Percentiles rank a stretch among this genome's conserved stretches.
phyloP scores from a whole-genome alignment of 2,888 invertebrate species.

The Epinotia brunnichana region DNA sequence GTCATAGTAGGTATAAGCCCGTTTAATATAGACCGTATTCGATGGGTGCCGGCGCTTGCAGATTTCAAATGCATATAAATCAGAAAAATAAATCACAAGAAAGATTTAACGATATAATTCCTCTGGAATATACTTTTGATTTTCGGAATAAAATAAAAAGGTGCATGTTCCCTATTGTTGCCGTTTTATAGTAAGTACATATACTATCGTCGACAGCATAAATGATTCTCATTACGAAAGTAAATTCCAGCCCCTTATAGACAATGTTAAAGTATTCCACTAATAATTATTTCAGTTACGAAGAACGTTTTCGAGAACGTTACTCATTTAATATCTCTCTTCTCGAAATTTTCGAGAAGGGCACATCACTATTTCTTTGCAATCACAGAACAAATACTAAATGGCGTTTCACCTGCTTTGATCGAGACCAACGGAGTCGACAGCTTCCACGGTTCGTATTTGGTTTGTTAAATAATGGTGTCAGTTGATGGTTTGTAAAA shows the following conservation, averaged over 20 bases:
- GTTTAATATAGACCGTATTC: no score
- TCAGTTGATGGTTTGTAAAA: constrained; percentile 35
- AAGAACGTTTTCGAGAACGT: constrained; percentile 42
- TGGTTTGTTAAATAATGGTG: constrained; percentile 45
- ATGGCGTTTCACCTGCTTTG: constrained; percentile 40
- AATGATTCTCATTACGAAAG: no score
- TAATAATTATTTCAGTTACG: constrained; percentile 7
- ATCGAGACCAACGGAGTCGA: constrained; percentile 45
- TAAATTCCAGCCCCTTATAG: neutral
- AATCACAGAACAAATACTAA: constrained; percentile 50
- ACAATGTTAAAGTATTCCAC: neutral
- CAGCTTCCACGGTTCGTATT: constrained; percentile 47
- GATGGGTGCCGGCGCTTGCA: no score
- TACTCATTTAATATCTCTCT: constrained; percentile 40
- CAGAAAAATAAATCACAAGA: no score
- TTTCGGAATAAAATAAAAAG: no score
- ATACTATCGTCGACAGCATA: no score
- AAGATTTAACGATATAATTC: no score
- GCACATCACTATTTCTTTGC: constrained; percentile 45
- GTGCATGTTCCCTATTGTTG: no score
- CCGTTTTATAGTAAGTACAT: no score
- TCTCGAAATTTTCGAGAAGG: constrained; percentile 41
- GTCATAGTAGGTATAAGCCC: no score
- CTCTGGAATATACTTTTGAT: no score
- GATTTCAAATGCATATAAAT: no score